Conservation (phyloP, 1,140 invertebrate genomes). For the Tetragonula clypearis region DNA sequence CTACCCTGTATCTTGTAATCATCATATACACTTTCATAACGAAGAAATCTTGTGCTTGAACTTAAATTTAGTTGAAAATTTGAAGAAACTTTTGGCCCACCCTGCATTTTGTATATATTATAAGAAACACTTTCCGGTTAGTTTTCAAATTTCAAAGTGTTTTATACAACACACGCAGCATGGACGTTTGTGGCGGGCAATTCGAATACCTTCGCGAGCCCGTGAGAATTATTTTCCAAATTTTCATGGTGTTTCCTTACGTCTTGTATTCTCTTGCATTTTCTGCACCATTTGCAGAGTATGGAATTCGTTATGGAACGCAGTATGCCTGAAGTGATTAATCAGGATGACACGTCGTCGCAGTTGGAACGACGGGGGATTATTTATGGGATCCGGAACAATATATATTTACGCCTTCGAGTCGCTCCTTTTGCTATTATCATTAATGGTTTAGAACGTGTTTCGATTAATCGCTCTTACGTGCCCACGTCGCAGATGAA, state of each 20-base stretch:
- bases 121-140: neutral
- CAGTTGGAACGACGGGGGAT: neutral
- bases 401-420: slow-evolving; percentile 14
- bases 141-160: neutral
- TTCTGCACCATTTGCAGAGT: neutral
- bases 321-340: neutral
- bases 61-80: too few species aligned
- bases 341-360: neutral
- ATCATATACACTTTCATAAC: neutral
- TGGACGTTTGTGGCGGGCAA: neutral
- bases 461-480: neutral
- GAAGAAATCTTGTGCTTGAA: too few species aligned
- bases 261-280: neutral
- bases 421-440: slow-evolving; percentile 13
- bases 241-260: neutral
- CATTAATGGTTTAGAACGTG: slow-evolving; percentile 1
- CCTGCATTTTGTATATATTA: too few species aligned
- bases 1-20: neutral
- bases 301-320: neutral
- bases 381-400: slow-evolving; percentile 24
- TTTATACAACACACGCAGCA: neutral
- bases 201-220: neutral
- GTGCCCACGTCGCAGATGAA: neutral
- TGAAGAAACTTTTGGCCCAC: too few species aligned
- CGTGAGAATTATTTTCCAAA: neutral